Evolutionary conservation across 2,888 invertebrate genomes (phyloP).

Genomic region (Meteorus colon): DNA sequence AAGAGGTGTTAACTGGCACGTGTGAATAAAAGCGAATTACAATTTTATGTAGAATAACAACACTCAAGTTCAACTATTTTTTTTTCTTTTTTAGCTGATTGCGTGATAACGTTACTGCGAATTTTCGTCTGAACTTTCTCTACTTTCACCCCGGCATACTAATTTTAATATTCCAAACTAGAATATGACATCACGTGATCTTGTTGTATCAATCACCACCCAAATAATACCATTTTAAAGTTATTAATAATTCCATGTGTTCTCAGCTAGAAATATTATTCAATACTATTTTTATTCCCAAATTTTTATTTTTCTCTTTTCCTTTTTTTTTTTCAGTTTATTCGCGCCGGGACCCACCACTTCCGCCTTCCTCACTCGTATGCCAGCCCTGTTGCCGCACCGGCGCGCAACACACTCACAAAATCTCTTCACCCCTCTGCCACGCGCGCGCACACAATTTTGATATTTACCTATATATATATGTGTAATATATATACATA

Average conservation of each 20-base stretch:
- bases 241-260: no score
- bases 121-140: no score
- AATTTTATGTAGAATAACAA: no score
- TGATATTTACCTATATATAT: background rate
- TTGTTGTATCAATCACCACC: no score
- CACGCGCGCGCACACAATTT: constrained; percentile 12
- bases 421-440: background rate
- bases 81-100: no score
- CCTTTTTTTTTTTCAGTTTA: background rate
- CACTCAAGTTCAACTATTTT: no score
- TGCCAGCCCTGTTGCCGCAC: constrained; percentile 15
- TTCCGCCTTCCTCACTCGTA: background rate
- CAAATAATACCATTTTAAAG: no score
- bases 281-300: background rate
- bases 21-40: no score
- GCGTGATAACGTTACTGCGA: no score
- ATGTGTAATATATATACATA: background rate
- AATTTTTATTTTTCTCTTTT: background rate
- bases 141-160: no score
- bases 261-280: no score
- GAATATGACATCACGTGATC: background rate
- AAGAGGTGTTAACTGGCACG: no score
- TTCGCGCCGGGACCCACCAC: background rate
- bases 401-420: constrained; percentile 10
- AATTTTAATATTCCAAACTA: background rate